phyloP scores from a whole-genome alignment of 2,797 vertebrate genomes.

The Synaphobranchus kaupii region DNA sequence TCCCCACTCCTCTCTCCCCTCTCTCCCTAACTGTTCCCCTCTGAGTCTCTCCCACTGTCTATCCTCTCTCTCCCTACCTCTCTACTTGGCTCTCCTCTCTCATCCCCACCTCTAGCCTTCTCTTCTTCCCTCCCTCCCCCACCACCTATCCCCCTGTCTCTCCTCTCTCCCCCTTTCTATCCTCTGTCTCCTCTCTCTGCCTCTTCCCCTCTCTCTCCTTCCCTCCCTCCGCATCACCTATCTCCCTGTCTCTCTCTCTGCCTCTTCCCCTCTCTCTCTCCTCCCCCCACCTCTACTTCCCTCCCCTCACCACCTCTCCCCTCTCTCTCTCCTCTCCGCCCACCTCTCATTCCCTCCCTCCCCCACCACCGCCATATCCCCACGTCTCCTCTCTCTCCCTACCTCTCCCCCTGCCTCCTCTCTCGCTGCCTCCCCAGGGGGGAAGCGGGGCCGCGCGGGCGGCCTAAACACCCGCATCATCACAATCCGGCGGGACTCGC shows the following conservation, averaged over 20 bases:
- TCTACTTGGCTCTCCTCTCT: no score
- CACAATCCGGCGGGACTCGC: neutral
- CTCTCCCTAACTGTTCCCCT: constrained; percentile 37
- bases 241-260: constrained; percentile 53
- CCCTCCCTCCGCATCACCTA: constrained; percentile 57
- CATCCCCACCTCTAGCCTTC: no score
- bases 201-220: neutral
- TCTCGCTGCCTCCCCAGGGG: neutral
- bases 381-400: constrained; percentile 58
- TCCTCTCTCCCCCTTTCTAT: no score
- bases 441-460: neutral
- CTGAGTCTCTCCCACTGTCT: no score
- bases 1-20: constrained; percentile 46
- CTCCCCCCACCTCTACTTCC: constrained; percentile 37
- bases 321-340: constrained; percentile 17
- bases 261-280: constrained; percentile 51
- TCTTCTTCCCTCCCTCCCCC: no score
- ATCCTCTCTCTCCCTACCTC: constrained; percentile 26
- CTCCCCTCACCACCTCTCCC: constrained; percentile 8
- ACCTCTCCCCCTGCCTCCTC: constrained; percentile 44
- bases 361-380: constrained; percentile 47
- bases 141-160: no score
- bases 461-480: neutral
- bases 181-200: no score
- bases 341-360: constrained; percentile 34